Conservation (phyloP, 2,888 invertebrate species). For the Coenonympha arcania region DNA sequence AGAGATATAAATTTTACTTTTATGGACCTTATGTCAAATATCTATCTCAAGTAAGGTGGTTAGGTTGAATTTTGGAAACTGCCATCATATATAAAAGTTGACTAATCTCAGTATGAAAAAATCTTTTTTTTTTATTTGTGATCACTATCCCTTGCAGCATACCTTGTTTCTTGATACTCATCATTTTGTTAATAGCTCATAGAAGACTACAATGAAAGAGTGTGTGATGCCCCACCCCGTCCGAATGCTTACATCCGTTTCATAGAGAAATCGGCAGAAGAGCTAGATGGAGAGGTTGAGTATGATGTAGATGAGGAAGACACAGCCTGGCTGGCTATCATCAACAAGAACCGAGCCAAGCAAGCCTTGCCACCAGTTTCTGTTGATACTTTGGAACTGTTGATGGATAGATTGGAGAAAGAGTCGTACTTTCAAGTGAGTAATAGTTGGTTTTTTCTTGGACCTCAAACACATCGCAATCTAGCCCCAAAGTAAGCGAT, state of each 20-base stretch:
- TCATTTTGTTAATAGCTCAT: no score
- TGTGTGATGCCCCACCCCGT: constrained; percentile 86
- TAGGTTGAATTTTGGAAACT: no score
- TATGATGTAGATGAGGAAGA: constrained; percentile 99
- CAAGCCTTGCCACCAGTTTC: constrained; percentile 83
- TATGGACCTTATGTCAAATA: no score
- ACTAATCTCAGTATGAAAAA: no score
- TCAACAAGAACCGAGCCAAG: constrained; percentile 87
- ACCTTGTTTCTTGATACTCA: no score
- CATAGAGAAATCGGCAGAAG: constrained; percentile 95
- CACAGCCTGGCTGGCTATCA: constrained; percentile 91
- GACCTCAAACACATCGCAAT: no score
- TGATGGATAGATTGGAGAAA: constrained; percentile 98
- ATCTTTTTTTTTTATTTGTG: neutral
- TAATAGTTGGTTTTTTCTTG: no score
- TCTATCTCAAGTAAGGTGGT: no score
- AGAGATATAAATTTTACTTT: no score
- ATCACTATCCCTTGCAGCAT: no score
- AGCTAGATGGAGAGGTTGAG: constrained; percentile 93
- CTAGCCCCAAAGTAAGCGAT: no score
- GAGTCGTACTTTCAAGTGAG: constrained; percentile 93
- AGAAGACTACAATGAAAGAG: constrained; percentile 80
- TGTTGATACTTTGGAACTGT: constrained; percentile 91
- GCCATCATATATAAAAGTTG: no score
- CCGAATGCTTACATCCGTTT: constrained; percentile 94